Evolutionary conservation across 35 echinoderm and acorn worm species (phyloP).

Genomic region (Lytechinus variegatus): DNA sequence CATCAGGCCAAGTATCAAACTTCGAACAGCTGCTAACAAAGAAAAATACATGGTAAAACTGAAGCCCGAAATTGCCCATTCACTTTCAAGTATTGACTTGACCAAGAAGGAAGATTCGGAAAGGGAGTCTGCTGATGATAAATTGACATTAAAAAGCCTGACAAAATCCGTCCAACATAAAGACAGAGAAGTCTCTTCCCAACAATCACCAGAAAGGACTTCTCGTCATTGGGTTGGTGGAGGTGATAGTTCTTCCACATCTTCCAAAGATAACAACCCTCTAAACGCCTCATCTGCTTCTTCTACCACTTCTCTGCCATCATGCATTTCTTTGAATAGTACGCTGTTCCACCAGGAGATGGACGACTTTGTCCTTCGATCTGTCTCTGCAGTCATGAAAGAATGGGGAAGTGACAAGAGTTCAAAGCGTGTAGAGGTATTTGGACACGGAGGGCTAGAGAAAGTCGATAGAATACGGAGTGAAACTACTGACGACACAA

Average conservation of each 20-base stretch:
- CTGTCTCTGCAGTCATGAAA: slow-evolving; percentile 21
- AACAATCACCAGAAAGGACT: not conserved
- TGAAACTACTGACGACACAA: not conserved
- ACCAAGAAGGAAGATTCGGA: not conserved
- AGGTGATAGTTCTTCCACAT: slow-evolving; percentile 11
- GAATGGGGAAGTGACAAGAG: slow-evolving; percentile 36
- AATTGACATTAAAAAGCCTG: not conserved
- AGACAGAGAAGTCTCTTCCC: not conserved
- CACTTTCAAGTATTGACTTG: not conserved
- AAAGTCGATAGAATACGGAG: not conserved
- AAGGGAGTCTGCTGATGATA: not conserved
- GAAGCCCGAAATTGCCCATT: not conserved
- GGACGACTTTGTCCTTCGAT: not conserved
- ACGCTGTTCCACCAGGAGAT: not conserved
- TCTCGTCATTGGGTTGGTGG: slow-evolving; percentile 45
- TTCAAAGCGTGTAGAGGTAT: not conserved
- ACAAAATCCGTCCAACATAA: not conserved
- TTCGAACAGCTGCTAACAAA: not conserved
- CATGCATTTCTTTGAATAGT: not conserved
- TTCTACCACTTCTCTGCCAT: not conserved
- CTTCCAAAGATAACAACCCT: not conserved
- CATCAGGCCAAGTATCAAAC: slow-evolving; percentile 15
- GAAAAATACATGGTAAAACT: not conserved
- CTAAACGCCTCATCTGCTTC: not conserved
- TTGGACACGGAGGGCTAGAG: not conserved